Percentiles rank a stretch among this genome's conserved stretches.
Evolutionary conservation across 2,888 invertebrate genomes (phyloP).

Genomic region (Crepidodera aurea): DNA sequence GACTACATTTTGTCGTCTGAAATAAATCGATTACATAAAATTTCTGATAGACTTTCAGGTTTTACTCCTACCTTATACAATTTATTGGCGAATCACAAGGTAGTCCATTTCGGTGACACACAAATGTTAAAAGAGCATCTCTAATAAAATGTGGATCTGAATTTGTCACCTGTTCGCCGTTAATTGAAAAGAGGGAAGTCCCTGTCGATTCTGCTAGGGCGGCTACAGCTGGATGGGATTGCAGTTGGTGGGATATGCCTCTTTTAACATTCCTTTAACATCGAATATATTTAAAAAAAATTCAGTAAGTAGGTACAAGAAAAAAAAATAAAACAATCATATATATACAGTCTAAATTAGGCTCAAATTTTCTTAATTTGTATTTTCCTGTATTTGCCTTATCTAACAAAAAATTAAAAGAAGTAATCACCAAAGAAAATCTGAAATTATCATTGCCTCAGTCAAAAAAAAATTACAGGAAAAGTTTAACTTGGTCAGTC

Average conservation of each 20-base stretch:
- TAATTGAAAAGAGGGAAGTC: slow-evolving; percentile 72
- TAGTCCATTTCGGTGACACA: slow-evolving; percentile 83
- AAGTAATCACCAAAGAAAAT: too few species aligned
- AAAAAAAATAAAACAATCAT: too few species aligned
- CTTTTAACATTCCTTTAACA: slow-evolving; percentile 67
- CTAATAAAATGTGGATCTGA: slow-evolving; percentile 76
- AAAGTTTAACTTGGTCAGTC: too few species aligned
- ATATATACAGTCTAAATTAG: too few species aligned
- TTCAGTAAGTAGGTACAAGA: too few species aligned
- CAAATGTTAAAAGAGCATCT: slow-evolving; percentile 84
- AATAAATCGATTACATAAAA: slow-evolving; percentile 28
- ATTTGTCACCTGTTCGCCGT: slow-evolving; percentile 64
- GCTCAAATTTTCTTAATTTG: too few species aligned
- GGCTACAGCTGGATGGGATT: slow-evolving; percentile 77
- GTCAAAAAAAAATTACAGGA: too few species aligned
- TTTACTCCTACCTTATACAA: slow-evolving; percentile 57
- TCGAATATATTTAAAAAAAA: too few species aligned
- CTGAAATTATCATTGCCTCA: too few species aligned
- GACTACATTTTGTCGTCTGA: slow-evolving; percentile 71
- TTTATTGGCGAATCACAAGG: slow-evolving; percentile 72
- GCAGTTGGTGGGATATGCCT: slow-evolving; percentile 71
- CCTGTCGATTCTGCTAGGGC: slow-evolving; percentile 73
- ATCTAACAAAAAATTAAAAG: too few species aligned
- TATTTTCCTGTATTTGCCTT: too few species aligned
- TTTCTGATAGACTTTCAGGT: background rate